Evolutionary conservation across 2,797 vertebrate genomes (phyloP), one percentile per base, ranked within the genome.

Genomic region (Lepilemur septentrionalis): DNA sequence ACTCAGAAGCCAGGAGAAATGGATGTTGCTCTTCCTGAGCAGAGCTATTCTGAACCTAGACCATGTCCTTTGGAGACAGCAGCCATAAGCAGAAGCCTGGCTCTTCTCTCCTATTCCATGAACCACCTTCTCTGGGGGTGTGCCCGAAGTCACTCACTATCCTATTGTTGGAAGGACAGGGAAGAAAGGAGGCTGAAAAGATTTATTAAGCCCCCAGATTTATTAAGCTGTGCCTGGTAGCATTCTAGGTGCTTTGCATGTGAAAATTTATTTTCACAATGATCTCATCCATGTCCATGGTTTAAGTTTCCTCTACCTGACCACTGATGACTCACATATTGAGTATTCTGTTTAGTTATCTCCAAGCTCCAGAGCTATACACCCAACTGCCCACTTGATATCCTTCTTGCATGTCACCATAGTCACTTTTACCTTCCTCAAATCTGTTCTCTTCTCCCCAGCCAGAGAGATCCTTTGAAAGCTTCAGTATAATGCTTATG

Each of bases 261-360:
- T 70, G 69, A 59, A 78, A 11, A 52, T 59, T 55, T 52, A 82
- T 87, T 75, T 97, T 83, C 78, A 65, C n/a, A 28, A 12, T 94
- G 86, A 78, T 78, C 86, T 97, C 67, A 93, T 55, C 59, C 57
- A 13, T 18, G 59, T 25, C n/a, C 43, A 13, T 13, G 65, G 76
- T 70, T 90, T 96, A n/a, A 78, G 10, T 72, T 67, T 83, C n/a
- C 79, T 17, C 67, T 70, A 35, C 90, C 85, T 90, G 72, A 57
- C 57, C 52, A 73, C 23, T 73, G 59, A 12, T 84, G 65, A 73
- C 75, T 89, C 85, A 61, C 38, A 28, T 6, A 50, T 5, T 83
- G 32, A n/a, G 69, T 52, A 43, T 90, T 79, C 8, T 25, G 30
- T 63, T 57, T 35, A 81, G 46, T 57, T 59, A 23, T 32, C 78